Evolutionary conservation across 2,797 vertebrate species (phyloP).

Genomic region (Psittacula derbiana): DNA sequence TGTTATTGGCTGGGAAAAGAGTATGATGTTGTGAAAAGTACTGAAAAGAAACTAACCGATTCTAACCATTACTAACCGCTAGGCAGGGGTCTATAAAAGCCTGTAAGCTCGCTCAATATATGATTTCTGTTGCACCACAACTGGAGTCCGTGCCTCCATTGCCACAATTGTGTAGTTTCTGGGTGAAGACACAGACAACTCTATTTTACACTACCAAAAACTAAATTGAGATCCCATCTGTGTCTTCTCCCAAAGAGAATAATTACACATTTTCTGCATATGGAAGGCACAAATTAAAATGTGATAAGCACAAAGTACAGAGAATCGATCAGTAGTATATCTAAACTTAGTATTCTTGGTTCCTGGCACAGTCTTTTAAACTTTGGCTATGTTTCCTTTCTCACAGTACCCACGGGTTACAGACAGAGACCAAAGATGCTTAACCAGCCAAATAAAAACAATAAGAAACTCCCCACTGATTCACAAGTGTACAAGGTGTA

Average conservation of each 20-base stretch:
- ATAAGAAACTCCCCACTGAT: not conserved
- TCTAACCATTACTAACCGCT: no score
- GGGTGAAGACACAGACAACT: not conserved
- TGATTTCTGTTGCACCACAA: no score
- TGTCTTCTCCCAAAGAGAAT: slow-evolving; percentile 20
- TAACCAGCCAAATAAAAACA: not conserved
- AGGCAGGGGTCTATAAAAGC: no score
- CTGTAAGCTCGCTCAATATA: no score
- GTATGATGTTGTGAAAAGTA: no score
- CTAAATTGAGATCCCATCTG: slow-evolving; percentile 11
- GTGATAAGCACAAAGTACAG: not conserved
- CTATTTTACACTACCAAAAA: not conserved
- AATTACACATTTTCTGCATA: not conserved
- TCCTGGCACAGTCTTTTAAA: not conserved
- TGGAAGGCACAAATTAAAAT: not conserved
- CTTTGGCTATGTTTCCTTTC: not conserved
- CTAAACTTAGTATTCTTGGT: not conserved
- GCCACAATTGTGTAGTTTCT: not conserved
- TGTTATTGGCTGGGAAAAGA: no score
- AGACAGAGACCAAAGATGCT: not conserved
- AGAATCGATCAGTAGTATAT: not conserved
- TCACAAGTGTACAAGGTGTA: not conserved
- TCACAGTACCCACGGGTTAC: not conserved
- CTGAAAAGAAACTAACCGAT: no score
- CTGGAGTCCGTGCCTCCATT: no score